These are phyloP conservation scores for Galaxias olidus DNA, from an alignment of 2,797 vertebrate genomes.

Conservation along the genomic window DNA sequence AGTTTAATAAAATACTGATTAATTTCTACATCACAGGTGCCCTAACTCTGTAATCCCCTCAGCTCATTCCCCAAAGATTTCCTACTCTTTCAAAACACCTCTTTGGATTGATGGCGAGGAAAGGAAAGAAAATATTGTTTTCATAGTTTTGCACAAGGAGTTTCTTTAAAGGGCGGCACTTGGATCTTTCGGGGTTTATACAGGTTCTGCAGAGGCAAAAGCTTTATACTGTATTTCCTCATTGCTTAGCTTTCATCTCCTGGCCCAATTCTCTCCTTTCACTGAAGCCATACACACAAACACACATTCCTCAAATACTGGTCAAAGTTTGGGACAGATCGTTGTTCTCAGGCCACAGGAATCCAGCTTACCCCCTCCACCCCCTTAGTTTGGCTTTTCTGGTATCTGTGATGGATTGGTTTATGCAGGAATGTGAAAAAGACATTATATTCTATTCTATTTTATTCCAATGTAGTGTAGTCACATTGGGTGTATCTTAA, in stretches of 20 bases:
- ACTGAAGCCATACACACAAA: constrained; percentile 32
- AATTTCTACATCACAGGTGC: constrained; percentile 15
- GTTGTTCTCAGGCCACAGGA: constrained; percentile 51
- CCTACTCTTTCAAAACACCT: constrained; percentile 30
- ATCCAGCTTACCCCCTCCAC: constrained; percentile 41
- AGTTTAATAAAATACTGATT: constrained; percentile 45
- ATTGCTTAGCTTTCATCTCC: constrained; percentile 50
- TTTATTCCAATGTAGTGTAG: not conserved
- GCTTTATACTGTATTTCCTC: constrained; percentile 53
- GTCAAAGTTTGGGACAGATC: constrained; percentile 33
- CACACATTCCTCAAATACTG: constrained; percentile 49
- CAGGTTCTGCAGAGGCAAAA: constrained; percentile 48
- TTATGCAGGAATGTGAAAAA: no score
- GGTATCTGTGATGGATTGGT: no score
- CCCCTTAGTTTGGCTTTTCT: constrained; percentile 23
- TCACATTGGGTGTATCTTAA: not conserved
- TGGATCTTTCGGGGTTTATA: constrained; percentile 42
- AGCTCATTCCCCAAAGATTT: constrained; percentile 35
- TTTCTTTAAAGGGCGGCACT: constrained; percentile 58
- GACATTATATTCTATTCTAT: not conserved
- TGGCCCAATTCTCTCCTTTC: not conserved
- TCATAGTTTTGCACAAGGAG: constrained; percentile 45
- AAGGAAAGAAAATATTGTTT: constrained; percentile 44
- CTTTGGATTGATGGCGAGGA: constrained; percentile 10
- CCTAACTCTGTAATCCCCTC: constrained; percentile 11